phyloP scores from a whole-genome alignment of 1,140 invertebrate genomes.

The Drosophila kurseongensis region DNA sequence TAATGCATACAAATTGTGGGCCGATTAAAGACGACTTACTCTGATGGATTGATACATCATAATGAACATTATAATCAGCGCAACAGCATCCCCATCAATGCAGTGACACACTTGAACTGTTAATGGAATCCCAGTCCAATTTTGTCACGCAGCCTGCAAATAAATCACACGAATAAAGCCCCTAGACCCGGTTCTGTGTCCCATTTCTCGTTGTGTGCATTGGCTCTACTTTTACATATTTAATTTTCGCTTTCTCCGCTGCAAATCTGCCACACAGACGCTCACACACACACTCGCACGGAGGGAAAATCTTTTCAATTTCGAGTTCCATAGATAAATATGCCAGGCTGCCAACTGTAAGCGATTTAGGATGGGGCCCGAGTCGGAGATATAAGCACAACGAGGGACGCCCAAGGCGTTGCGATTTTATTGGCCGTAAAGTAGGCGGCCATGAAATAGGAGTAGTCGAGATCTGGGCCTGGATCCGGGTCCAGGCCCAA shows the following conservation, averaged over 20 bases:
- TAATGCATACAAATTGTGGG: conserved; percentile 50
- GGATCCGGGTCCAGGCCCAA: conserved; percentile 2
- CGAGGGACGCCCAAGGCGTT: conserved; percentile 65
- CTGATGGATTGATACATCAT: conserved; percentile 33
- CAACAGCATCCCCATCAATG: conserved; percentile 28
- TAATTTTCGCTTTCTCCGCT: conserved; percentile 68
- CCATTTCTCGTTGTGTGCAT: conserved; percentile 21
- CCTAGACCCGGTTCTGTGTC: conserved; percentile 19
- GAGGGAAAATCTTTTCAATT: conserved; percentile 71
- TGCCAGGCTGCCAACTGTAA: conserved; percentile 64
- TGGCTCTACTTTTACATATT: conserved; percentile 59
- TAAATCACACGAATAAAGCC: conserved; percentile 69
- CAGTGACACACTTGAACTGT: conserved; percentile 60
- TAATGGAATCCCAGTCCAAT: conserved; percentile 76
- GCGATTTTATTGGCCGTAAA: conserved; percentile 80
- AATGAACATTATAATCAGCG: conserved; percentile 24
- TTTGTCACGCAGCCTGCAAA: conserved; percentile 63
- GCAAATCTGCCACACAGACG: conserved; percentile 18
- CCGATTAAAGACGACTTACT: conserved; percentile 65
- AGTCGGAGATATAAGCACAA: conserved; percentile 1
- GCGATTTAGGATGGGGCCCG: conserved; percentile 43
- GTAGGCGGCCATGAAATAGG: conserved; percentile 76
- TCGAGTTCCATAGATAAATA: conserved; percentile 77
- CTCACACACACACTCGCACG: conserved; percentile 23
- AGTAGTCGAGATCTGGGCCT: conserved; percentile 27